Base-by-base conservation (phyloP, 2,888 invertebrate genomes). In the Cephus rjabovi region DNA sequence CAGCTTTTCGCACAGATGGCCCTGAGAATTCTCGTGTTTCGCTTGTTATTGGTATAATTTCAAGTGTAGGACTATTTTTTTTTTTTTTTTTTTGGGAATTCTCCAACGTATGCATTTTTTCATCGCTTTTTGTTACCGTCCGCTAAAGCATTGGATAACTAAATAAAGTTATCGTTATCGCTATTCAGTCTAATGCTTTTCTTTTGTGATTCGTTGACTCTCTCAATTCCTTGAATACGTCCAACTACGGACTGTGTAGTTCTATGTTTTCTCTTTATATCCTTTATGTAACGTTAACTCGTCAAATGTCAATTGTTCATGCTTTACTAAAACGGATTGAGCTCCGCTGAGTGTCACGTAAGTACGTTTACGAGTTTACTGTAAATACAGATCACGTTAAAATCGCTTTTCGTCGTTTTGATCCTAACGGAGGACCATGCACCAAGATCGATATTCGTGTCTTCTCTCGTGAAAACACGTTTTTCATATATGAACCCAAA, bases 401-500 rank as follows among this genome's bases (percentile, higher is more conserved):
- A 33, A 33, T 11, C 11, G 11, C 34, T 71, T 71, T 30, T 71
- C 23, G 0, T 56, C 23, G 30, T 30, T 23, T 71, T 12, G 12
- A 37, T 34, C 12, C 23, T 11, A 76, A 68, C 70, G 23, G 56
- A 56, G 56, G 56, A 56, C 56, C 23, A 56, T 56, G 56, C 56
- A 56, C 56, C 56, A 56, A 56, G 56, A 56, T 23, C 23, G 56
- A 56, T 23, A 23, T 23, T 69, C 34, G 69, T 56, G 73, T 80
- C 78, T 78, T 80, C 83, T 84, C 80, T 86, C 84, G 85, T 84
- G 83, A 84, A 86, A 83, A 79, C 74, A 69, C 73, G 74, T 79
- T 40, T 37, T 56, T 56, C 2, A 1, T 23, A 56, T 23, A 23
- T 1, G 35, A 35, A 35, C 1, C 35, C 35, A 2, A 23, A 56